These are phyloP conservation scores for Anhinga rufa DNA, from an alignment of 2,113 vertebrate genomes.

Conservation along the genomic window DNA sequence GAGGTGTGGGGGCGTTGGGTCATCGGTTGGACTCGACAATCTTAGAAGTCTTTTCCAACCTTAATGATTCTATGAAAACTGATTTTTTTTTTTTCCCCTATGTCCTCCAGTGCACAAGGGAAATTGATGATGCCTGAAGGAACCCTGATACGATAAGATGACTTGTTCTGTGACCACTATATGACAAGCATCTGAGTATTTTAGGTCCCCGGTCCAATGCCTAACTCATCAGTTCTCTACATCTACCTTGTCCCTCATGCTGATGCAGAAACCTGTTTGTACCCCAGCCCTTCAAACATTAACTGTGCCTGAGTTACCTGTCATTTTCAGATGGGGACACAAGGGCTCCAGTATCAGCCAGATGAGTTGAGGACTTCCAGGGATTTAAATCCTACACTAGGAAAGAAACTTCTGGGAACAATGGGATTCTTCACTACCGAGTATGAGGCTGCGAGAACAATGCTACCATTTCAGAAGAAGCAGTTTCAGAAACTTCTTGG, in stretches of 20 bases:
- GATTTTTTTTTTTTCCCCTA: not conserved
- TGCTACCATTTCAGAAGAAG: not conserved
- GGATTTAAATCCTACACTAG: not conserved
- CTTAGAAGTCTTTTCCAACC: too few species aligned
- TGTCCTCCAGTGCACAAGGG: not conserved
- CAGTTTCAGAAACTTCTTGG: not conserved
- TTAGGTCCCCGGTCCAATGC: not conserved
- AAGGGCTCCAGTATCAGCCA: not conserved
- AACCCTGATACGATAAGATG: not conserved
- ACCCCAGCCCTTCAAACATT: not conserved
- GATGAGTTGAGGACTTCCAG: not conserved
- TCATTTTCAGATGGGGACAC: not conserved
- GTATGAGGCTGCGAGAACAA: rapidly evolving
- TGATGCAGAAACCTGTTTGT: not conserved
- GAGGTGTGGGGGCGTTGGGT: too few species aligned
- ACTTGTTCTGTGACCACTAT: not conserved
- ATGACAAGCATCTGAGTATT: not conserved
- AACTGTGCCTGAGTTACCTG: not conserved
- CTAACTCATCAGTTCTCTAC: not conserved
- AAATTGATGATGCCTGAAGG: not conserved
- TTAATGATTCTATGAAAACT: not conserved
- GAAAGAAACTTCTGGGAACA: not conserved
- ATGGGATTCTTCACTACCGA: rapidly evolving
- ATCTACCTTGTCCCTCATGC: not conserved
- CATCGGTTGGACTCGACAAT: too few species aligned